Base-by-base conservation (phyloP, 2,888 invertebrate species). In the Ochropacha duplaris region DNA sequence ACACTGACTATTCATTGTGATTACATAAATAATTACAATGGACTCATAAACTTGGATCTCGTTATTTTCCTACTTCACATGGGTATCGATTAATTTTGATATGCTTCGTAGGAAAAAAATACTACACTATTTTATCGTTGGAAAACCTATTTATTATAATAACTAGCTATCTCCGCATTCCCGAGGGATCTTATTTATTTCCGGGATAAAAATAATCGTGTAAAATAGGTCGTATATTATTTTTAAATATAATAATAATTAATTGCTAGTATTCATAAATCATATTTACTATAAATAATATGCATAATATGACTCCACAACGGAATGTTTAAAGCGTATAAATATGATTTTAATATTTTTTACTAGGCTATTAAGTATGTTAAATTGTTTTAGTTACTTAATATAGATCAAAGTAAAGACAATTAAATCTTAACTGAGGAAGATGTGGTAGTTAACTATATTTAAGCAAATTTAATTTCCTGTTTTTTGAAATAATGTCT, bases 391-490 rank as follows among this genome's bases (percentile, higher is more conserved):
- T 16, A 26, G n/a, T 34, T n/a, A 49, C 59, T 12, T 9, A 12
- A 31, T 31, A 31, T 31, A 31, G 12, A 31, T 31, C 52, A 57
- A 31, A 44, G 55, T 49, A 64, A 65, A 58, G 71, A 74, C 64
- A 62, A 66, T 72, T 67, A 66, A 65, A 61, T 69, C 63, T 61
- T 64, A 60, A 71, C 60, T 64, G 66, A 82, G 79, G 80, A 78
- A 80, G 72, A 65, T 58, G 28, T 39, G 62, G 59, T 54, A 57
- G 56, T 72, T 74, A 77, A 62, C 69, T 70, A 64, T 72, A 67
- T 71, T 76, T 73, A 76, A 74, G 68, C 68, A 68, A 57, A 59
- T 65, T 69, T 68, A 65, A 65, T 72, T 83, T 80, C 81, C 78
- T 79, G 76, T 66, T 67, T 60, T 70, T 22, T 31, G 62, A 61